phyloP scores from a whole-genome alignment of 2,797 vertebrate species.

The Hafferia zeledoni region DNA sequence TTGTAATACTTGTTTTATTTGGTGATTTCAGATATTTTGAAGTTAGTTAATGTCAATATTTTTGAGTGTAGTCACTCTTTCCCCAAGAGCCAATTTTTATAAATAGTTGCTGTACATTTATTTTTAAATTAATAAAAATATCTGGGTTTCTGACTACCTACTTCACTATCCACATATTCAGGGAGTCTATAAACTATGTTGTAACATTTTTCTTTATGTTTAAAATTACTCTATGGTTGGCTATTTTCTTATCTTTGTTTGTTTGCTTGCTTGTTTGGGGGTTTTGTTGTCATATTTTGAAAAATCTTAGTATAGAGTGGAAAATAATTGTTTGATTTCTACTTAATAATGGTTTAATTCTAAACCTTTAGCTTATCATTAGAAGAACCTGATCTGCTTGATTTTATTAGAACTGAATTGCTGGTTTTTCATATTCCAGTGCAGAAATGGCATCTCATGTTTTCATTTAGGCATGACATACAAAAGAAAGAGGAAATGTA shows the following conservation, averaged over 20 bases:
- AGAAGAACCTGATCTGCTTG: neutral
- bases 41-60: slow-evolving; percentile 12
- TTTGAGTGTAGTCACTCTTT: neutral
- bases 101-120: neutral
- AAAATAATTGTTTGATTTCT: neutral
- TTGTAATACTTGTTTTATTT: neutral
- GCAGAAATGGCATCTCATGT: neutral
- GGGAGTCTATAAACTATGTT: neutral
- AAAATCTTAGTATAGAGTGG: neutral
- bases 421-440: neutral
- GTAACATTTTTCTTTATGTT: neutral
- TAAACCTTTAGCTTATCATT: neutral
- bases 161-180: neutral
- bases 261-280: neutral
- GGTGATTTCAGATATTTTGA: slow-evolving; percentile 6
- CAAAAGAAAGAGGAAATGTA: neutral
- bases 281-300: neutral
- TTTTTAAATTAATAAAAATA: neutral
- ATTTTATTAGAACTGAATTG: neutral
- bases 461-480: neutral
- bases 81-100: neutral
- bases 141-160: neutral
- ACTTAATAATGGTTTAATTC: neutral
- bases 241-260: neutral
- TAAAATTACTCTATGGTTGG: neutral